Evolutionary conservation across 2,113 vertebrate species (phyloP), one percentile per base, ranked within the genome.

Genomic region (Grantiella picta): DNA sequence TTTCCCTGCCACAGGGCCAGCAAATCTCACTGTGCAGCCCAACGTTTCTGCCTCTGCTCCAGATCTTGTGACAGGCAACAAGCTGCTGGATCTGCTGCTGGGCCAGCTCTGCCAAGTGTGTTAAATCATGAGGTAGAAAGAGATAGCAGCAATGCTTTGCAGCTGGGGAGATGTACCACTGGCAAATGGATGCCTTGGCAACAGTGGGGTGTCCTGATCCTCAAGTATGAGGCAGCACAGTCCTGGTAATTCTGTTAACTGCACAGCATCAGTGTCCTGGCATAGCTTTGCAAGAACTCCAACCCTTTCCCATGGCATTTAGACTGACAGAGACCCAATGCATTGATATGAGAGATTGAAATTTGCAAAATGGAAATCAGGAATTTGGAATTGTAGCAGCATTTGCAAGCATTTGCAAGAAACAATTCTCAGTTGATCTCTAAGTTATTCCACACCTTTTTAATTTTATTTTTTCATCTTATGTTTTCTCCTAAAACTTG

Each of bases 251-350:
- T 61, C 60, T 53, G 19, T 66, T 40, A 31, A 1, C 5, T 31
- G 44, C 22, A 19, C 19, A 42, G 24, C 1, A 4, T 18, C 0
- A 0, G 10, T 66, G 56, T 53, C 44, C 71, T 49, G 49, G 27
- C 80, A 5, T 3, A 47, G 45, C 45, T 88, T 56, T 82, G 40
- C 60, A 44, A 65, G 28, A 42, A 54, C 36, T 75, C 76, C 47
- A 54, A 5, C 8, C 1, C 11, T 33, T 68, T 33, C 35, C 63
- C 12, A 3, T 36, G 11, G 6, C 20, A 4, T 63, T 66, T 17
- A 3, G 57, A 31, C 72, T 89, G 61, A 44, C 21, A 25, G 10
- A 22, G 35, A 5, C 42, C n/a, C 22, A 29, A 1, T 22, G 23
- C 28, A 6, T 45, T 71, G 44, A 72, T 79, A 23, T 24, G 52